Base-by-base conservation (phyloP, 2,797 vertebrate genomes). In the Chelonia mydas region DNA sequence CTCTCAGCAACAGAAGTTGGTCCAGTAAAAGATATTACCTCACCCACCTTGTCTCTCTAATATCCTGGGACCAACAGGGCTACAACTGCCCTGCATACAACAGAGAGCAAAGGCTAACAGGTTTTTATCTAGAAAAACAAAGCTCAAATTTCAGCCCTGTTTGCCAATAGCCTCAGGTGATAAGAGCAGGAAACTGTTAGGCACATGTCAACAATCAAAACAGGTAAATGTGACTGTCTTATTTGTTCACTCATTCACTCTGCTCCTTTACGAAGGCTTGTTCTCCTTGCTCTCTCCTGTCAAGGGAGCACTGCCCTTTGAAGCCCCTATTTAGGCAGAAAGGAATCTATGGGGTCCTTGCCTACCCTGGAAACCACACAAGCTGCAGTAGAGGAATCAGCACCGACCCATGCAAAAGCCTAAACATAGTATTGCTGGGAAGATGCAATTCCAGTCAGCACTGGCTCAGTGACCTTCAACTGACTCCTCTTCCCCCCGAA, bases 51-150 rank as follows among this genome's bases (percentile, higher is more conserved):
- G 8, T 72, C n/a, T 72, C 37, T 37, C 37, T 72, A 41, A 72
- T n/a, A 25, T 41, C 68, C 21, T 72, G n/a, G n/a, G n/a, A 41
- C n/a, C 68, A 41, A 72, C 5, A 72, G 1, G 5, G 10, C 68
- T 41, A 72, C 37, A 72, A 72, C 68, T 41, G n/a, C 68, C 68
- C 37, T 23, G 68, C 68, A 41, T 41, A 77, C 88, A 90, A 53
- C 80, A 89, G 31, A 53, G 51, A 23, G 0, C 80, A 90, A 53
- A 81, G 91, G 91, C 77, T 90, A 96, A 96, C 72, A 92, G 27
- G 80, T 85, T 97, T 96, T 55, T 51, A 90, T 83, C 90, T 81
- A 81, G 87, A 86, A 54, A 83, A 89, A 55, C 68, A 90, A 87
- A 90, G 86, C 95, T 89, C 76, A 55, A 81, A 89, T 83, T 89